Conservation (phyloP, 2,888 invertebrate genomes). For the Venustoraphidia nigricollis region DNA sequence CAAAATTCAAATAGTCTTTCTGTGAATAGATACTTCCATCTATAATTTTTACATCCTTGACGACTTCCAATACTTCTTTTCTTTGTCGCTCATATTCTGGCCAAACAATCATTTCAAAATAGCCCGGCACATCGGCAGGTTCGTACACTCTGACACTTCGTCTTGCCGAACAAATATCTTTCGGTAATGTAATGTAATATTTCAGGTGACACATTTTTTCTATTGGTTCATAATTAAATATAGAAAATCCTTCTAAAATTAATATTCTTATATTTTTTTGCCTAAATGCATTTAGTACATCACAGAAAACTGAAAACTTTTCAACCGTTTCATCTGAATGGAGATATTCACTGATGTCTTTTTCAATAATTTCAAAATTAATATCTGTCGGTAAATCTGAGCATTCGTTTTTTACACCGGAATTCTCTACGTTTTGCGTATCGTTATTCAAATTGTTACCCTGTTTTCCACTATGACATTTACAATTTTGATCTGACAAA, state of each 20-base stretch:
- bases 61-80: slow-evolving; percentile 24
- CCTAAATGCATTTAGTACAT: slow-evolving; percentile 13
- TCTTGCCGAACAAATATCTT: slow-evolving; percentile 48
- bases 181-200: slow-evolving; percentile 56
- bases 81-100: slow-evolving; percentile 58
- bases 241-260: slow-evolving; percentile 62
- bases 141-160: slow-evolving; percentile 52
- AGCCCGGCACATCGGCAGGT: slow-evolving; percentile 76
- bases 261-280: slow-evolving; percentile 33
- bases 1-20: too few relatives aligned
- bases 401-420: neutral
- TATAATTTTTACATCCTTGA: slow-evolving; percentile 15
- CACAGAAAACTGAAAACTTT: neutral
- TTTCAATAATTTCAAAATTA: neutral
- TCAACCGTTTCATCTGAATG: slow-evolving; percentile 10
- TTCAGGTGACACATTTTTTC: slow-evolving; percentile 50
- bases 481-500: neutral
- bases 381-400: too few relatives aligned
- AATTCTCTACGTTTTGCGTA: neutral
- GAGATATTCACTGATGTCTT: slow-evolving; percentile 8
- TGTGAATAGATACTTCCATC: slow-evolving; percentile 4
- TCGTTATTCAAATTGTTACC: neutral
- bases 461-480: slow-evolving; percentile 4
- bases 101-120: slow-evolving; percentile 84
- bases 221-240: slow-evolving; percentile 54